A percentile compares a stretch with the other conserved stretches of the same genome.
Evolutionary conservation across 2,797 vertebrate genomes (phyloP).

Genomic region (Botia kubotai): DNA sequence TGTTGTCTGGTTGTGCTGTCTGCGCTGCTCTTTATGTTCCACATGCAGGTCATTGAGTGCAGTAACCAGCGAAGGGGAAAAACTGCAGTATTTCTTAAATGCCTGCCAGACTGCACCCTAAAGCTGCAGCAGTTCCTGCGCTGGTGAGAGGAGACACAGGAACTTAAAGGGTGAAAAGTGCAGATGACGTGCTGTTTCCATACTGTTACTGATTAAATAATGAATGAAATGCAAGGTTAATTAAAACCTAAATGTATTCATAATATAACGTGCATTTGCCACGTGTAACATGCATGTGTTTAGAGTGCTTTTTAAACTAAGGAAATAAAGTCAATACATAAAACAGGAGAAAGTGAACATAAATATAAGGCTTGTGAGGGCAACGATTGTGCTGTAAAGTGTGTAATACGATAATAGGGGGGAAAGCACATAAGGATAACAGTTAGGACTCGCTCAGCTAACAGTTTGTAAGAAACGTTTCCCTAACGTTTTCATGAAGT

Average conservation of each 20-base stretch:
- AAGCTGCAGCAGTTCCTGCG: not conserved
- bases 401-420: no score
- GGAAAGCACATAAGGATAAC: not conserved
- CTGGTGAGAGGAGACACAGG: not conserved
- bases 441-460: not conserved
- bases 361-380: no score
- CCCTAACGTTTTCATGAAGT: no score
- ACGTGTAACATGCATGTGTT: not conserved
- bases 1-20: constrained; percentile 13
- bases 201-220: not conserved
- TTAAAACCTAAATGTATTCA: no score
- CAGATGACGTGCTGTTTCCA: not conserved
- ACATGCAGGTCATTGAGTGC: constrained; percentile 42
- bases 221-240: no score
- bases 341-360: no score
- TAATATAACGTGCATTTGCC: not conserved
- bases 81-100: constrained; percentile 32
- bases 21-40: constrained; percentile 28
- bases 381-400: no score
- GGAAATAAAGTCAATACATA: not conserved
- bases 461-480: no score
- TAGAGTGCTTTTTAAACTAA: not conserved
- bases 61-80: constrained; percentile 22
- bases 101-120: constrained; percentile 19
- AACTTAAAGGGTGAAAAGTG: not conserved